A percentile compares a stretch with the other conserved stretches of the same genome.
phyloP scores from a whole-genome alignment of 2,888 invertebrate species.

The Dolichopus griseipennis region DNA sequence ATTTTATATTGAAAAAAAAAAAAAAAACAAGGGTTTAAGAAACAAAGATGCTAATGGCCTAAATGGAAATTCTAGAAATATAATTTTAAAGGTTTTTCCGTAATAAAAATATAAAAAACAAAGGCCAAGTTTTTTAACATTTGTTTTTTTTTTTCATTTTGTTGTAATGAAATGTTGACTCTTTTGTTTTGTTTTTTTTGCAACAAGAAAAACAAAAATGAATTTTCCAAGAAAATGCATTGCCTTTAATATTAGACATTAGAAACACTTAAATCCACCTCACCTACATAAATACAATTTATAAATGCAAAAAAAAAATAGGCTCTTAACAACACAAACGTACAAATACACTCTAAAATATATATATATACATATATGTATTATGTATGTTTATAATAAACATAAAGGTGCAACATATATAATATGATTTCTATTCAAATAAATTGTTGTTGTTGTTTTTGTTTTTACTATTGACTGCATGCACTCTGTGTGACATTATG shows the following conservation, averaged over 20 bases:
- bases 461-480: not conserved
- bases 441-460: not conserved
- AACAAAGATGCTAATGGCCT: slow-evolving; percentile 4
- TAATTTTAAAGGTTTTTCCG: not conserved
- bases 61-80: not conserved
- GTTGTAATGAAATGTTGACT: not conserved
- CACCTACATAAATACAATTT: not conserved
- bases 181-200: not conserved
- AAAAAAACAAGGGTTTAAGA: not conserved
- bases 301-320: not conserved
- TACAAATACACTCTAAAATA: not conserved
- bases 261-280: not conserved
- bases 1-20: not conserved
- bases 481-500: not conserved
- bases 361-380: not conserved
- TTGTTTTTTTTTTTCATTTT: not conserved
- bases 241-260: not conserved
- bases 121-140: not conserved
- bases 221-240: slow-evolving; percentile 3
- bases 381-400: no score
- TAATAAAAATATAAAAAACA: not conserved
- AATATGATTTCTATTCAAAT: not conserved
- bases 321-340: no score
- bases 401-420: not conserved
- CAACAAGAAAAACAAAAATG: not conserved